These are phyloP conservation scores for Brachyhypopomus gauderio DNA, from an alignment of 2,113 vertebrate genomes.

Conservation along the genomic window DNA sequence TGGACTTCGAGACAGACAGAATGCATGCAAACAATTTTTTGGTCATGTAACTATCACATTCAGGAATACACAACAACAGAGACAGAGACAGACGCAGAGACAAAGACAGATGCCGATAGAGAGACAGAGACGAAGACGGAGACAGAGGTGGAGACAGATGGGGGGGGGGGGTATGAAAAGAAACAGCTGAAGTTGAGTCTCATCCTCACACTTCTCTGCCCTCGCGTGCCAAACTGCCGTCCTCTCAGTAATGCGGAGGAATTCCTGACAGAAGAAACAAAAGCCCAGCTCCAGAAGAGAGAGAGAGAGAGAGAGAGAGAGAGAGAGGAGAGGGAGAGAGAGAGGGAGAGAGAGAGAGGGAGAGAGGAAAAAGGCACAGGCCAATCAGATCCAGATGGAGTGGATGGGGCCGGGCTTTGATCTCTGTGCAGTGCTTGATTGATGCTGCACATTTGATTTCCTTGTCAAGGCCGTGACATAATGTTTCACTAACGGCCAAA, in stretches of 20 bases:
- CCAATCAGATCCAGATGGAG: slow-evolving; percentile 53
- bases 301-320: neutral
- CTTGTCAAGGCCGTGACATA: slow-evolving; percentile 61
- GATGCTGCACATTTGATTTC: slow-evolving; percentile 61
- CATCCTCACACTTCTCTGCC: neutral
- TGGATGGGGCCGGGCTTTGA: slow-evolving; percentile 61
- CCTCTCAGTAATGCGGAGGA: slow-evolving; percentile 62
- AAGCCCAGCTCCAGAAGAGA: slow-evolving; percentile 21
- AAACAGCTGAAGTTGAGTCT: neutral
- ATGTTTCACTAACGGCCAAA: slow-evolving; percentile 53
- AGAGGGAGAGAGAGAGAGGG: slow-evolving; percentile 37
- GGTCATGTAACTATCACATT: too few species aligned
- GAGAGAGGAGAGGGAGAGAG: neutral
- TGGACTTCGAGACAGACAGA: too few species aligned
- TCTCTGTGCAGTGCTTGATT: slow-evolving; percentile 56
- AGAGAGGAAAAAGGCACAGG: slow-evolving; percentile 15
- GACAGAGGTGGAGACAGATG: too few species aligned
- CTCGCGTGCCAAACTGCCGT: slow-evolving; percentile 59
- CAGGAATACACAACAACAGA: too few species aligned
- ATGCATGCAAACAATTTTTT: too few species aligned
- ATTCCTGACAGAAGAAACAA: slow-evolving; percentile 55
- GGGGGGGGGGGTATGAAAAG: too few species aligned
- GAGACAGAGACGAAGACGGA: too few species aligned
- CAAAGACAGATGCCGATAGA: too few species aligned
- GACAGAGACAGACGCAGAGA: neutral